A percentile compares a stretch with the other conserved stretches of the same genome.
phyloP scores from a whole-genome alignment of 2,797 vertebrate species.

The Tiaroga cobitis region DNA sequence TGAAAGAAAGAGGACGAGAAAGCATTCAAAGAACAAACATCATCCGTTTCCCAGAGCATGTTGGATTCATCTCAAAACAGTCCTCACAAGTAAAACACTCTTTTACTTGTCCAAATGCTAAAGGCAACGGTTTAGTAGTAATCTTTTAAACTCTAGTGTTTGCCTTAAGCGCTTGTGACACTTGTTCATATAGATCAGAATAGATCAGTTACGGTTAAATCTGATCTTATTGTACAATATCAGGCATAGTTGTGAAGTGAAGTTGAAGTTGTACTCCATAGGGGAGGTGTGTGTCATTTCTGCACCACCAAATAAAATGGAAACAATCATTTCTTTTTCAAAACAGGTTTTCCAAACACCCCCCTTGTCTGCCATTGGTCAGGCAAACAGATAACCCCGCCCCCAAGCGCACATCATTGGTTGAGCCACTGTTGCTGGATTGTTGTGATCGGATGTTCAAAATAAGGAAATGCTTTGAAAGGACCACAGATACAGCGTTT shows the following conservation, averaged over 20 bases:
- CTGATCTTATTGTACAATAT: background rate
- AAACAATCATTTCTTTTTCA: background rate
- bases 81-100: background rate
- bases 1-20: slow-evolving; percentile 32
- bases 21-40: slow-evolving; percentile 18
- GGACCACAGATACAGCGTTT: background rate
- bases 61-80: slow-evolving; percentile 20
- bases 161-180: background rate
- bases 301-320: background rate
- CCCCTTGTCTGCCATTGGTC: background rate
- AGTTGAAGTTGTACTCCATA: background rate
- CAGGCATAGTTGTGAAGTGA: background rate
- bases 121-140: background rate
- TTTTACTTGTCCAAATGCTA: slow-evolving; percentile 27
- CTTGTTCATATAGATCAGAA: background rate
- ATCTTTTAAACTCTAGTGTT: slow-evolving; percentile 6
- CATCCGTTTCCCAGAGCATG: background rate
- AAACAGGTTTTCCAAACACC: background rate
- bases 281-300: background rate
- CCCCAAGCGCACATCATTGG: background rate
- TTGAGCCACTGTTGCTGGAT: background rate
- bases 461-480: background rate
- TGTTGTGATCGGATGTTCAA: background rate
- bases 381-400: background rate
- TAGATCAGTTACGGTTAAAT: background rate